Percentiles rank a stretch among this genome's conserved stretches.
Evolutionary conservation across 2,113 vertebrate species (phyloP).

Genomic region (Spea bombifrons): DNA sequence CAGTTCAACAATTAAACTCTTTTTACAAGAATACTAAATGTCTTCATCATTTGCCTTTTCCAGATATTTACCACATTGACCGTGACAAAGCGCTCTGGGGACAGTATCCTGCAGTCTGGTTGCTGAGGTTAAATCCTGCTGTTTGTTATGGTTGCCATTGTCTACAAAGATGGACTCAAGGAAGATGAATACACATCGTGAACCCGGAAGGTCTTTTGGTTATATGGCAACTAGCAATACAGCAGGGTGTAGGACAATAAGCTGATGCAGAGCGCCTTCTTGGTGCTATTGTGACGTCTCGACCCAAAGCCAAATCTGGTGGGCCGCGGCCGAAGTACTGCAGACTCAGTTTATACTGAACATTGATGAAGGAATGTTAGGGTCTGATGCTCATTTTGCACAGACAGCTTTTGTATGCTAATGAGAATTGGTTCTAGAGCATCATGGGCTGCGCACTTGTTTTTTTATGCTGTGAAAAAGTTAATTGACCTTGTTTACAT

Average conservation of each 20-base stretch:
- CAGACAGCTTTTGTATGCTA: background rate
- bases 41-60: constrained; percentile 29
- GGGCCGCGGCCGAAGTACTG: constrained; percentile 63
- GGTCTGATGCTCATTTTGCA: background rate
- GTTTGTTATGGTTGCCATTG: constrained; percentile 56
- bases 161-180: background rate
- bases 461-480: background rate
- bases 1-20: no score
- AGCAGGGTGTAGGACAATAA: constrained; percentile 50
- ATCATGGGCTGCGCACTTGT: background rate
- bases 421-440: background rate
- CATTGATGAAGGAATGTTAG: background rate
- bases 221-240: constrained; percentile 53
- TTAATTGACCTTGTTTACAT: background rate
- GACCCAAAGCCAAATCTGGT: constrained; percentile 65
- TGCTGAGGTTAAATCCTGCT: constrained; percentile 75
- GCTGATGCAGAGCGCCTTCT: constrained; percentile 47
- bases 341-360: constrained; percentile 50
- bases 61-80: constrained; percentile 67
- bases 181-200: no score
- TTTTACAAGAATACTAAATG: constrained; percentile 11
- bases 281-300: constrained; percentile 62
- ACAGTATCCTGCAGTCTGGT: constrained; percentile 53
- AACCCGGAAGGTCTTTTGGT: no score
- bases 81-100: constrained; percentile 61